These are phyloP conservation scores for Gambusia affinis DNA, from an alignment of 2,113 vertebrate genomes.

Conservation along the genomic window DNA sequence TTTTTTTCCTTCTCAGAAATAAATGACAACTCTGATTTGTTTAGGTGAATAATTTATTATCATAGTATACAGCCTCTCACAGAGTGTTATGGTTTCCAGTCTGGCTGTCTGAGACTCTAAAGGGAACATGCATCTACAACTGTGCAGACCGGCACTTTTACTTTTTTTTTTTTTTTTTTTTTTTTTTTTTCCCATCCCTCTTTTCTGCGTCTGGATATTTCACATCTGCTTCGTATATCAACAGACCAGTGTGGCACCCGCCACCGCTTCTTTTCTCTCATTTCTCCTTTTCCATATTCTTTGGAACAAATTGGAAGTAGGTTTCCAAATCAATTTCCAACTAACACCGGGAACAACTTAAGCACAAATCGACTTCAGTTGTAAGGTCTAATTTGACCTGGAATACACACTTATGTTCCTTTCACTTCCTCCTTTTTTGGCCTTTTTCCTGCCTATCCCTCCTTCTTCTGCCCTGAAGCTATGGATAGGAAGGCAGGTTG, in stretches of 20 bases:
- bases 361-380: conserved; percentile 22
- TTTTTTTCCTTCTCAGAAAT: neutral
- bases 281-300: conserved; percentile 29
- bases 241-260: conserved; percentile 40
- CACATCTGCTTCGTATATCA: conserved; percentile 75
- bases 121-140: conserved; percentile 5
- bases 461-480: conserved; percentile 59
- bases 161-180: conserved; percentile 27
- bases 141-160: conserved; percentile 17
- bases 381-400: conserved; percentile 31
- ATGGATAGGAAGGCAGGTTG: conserved; percentile 66
- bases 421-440: conserved; percentile 61
- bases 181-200: conserved; percentile 30
- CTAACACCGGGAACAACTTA: conserved; percentile 40
- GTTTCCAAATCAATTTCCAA: conserved; percentile 53
- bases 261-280: neutral
- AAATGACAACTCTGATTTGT: neutral
- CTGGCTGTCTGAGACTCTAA: neutral
- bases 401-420: conserved; percentile 7
- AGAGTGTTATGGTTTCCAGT: neutral
- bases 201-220: conserved; percentile 61
- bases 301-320: conserved; percentile 31
- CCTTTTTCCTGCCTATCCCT: conserved; percentile 51
- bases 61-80: neutral
- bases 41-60: neutral